Percentiles rank a stretch among this genome's conserved stretches.
phyloP scores from a whole-genome alignment of 2,888 invertebrate species.

The Anarsia innoxiella region DNA sequence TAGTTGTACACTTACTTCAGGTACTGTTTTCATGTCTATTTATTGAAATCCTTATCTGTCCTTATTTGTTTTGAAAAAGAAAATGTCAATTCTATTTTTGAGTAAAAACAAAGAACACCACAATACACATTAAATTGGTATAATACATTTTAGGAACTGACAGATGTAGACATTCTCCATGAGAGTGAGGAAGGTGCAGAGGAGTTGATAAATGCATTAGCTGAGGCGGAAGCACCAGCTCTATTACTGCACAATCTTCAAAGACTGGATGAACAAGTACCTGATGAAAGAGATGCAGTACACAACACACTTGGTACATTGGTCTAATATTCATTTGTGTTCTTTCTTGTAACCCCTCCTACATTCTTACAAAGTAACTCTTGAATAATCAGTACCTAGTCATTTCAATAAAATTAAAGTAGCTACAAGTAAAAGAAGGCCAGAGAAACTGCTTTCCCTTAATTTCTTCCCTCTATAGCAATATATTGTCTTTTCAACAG shows the following conservation, averaged over 20 bases:
- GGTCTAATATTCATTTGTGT: no score
- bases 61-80: no score
- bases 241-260: conserved; percentile 94
- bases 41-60: no score
- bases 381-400: no score
- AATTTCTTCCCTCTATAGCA: not conserved
- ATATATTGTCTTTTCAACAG: conserved; percentile 45
- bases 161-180: conserved; percentile 96
- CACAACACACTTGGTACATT: conserved; percentile 88
- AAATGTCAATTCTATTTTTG: no score
- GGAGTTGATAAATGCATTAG: conserved; percentile 88
- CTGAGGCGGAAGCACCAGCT: conserved; percentile 93
- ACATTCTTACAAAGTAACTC: no score
- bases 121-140: not conserved
- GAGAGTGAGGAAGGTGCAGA: conserved; percentile 95
- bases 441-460: no score
- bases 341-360: no score
- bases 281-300: conserved; percentile 97
- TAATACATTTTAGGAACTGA: conserved; percentile 80
- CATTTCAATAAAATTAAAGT: no score
- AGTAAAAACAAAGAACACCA: no score
- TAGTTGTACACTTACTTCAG: conserved; percentile 81
- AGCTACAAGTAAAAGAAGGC: no score
- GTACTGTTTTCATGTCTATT: no score
- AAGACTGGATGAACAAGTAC: conserved; percentile 92